Percentiles rank a stretch among this genome's conserved stretches.
These are phyloP conservation scores for Oithona nana DNA, from an alignment of 2,888 invertebrate genomes.

Conservation along the genomic window DNA sequence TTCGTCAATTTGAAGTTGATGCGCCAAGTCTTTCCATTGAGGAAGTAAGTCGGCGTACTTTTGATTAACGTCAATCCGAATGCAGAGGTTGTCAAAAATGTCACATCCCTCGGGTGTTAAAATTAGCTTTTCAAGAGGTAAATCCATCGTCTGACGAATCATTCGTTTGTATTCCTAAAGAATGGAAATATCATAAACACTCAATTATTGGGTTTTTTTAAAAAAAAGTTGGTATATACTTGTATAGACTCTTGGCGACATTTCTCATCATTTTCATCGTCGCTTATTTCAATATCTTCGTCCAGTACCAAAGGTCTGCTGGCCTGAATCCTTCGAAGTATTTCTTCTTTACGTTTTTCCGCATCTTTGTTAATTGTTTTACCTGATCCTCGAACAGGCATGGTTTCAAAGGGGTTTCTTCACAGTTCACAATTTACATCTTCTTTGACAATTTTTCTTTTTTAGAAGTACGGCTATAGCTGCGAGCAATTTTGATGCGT, in stretches of 20 bases:
- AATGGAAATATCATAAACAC: too few relatives aligned
- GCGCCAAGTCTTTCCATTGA: neutral
- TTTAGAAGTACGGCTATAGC: neutral
- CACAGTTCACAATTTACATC: too few relatives aligned
- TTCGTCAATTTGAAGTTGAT: slow-evolving; percentile 3
- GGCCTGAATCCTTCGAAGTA: neutral
- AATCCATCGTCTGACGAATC: neutral
- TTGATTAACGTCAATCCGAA: slow-evolving; percentile 6
- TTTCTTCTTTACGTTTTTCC: neutral
- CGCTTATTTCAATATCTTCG: neutral
- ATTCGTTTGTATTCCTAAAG: neutral
- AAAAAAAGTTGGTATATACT: too few relatives aligned
- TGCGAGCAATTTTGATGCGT: neutral
- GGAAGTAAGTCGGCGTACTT: neutral
- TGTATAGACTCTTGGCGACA: too few relatives aligned
- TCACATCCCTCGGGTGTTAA: slow-evolving; percentile 2
- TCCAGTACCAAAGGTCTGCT: neutral
- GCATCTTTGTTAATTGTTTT: neutral
- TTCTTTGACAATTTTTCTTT: too few relatives aligned
- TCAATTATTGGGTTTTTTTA: too few relatives aligned
- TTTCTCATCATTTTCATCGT: neutral
- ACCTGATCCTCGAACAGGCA: neutral
- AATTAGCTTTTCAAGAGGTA: neutral
- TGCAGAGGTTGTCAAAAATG: slow-evolving; percentile 8
- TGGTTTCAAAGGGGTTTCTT: neutral